Conservation (phyloP, 2,888 invertebrate species). For the Selenia dentaria region DNA sequence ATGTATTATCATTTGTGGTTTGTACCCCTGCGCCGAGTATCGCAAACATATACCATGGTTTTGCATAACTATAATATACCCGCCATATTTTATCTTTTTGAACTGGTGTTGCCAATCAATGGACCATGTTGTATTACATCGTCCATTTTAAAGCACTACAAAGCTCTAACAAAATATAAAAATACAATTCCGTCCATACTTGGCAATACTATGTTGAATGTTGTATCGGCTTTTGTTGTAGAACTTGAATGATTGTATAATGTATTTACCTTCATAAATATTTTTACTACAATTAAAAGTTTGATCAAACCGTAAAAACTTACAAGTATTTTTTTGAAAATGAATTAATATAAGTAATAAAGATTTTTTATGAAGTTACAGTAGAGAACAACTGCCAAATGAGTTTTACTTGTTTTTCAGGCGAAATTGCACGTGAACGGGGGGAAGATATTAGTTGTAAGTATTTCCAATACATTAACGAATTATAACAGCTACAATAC, state of each 20-base stretch:
- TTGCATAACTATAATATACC: constrained; percentile 67
- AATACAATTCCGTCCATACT: constrained; percentile 22
- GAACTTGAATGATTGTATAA: constrained; percentile 43
- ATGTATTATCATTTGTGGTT: constrained; percentile 75
- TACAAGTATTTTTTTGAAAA: constrained; percentile 5
- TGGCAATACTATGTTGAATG: constrained; percentile 61
- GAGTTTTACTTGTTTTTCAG: constrained; percentile 77
- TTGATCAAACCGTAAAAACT: constrained; percentile 1
- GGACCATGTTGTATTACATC: constrained; percentile 8
- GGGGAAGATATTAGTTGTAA: constrained; percentile 91
- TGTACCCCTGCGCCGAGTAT: constrained; percentile 73
- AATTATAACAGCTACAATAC: no score
- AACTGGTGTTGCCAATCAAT: constrained; percentile 46
- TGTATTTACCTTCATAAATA: constrained; percentile 7
- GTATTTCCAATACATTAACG: constrained; percentile 62
- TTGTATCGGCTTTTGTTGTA: constrained; percentile 71
- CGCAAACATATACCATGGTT: constrained; percentile 64
- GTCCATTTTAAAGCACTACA: no score
- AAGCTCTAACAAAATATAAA: constrained; percentile 2
- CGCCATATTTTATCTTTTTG: constrained; percentile 45
- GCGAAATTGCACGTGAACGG: constrained; percentile 90
- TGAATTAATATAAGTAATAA: neutral
- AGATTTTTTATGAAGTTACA: neutral
- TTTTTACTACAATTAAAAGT: constrained; percentile 9
- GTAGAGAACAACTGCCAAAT: constrained; percentile 22